Conservation (phyloP, 2,797 vertebrate species). For the Lepidocolaptes lacrymiger region DNA sequence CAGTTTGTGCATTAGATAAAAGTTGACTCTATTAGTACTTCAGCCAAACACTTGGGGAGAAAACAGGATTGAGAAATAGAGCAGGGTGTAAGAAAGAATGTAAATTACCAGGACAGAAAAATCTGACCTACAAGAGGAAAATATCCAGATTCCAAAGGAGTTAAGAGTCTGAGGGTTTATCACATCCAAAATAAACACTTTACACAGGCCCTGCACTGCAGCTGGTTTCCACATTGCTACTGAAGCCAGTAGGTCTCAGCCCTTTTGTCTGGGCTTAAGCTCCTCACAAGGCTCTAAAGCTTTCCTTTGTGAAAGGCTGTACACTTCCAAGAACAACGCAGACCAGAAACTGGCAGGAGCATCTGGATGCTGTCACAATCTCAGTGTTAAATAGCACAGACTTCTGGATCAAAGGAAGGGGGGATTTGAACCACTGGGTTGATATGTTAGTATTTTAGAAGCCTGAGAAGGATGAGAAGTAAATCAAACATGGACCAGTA, state of each 20-base stretch:
- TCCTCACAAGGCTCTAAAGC: not conserved
- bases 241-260: not conserved
- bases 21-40: not conserved
- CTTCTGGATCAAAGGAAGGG: not conserved
- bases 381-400: not conserved
- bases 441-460: not conserved
- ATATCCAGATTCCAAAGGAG: not conserved
- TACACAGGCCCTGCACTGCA: not conserved
- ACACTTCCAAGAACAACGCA: not conserved
- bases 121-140: not conserved
- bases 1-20: not conserved
- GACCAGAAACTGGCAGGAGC: not conserved
- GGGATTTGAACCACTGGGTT: not conserved
- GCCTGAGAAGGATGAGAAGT: not conserved
- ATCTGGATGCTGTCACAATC: not conserved
- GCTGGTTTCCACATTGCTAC: not conserved
- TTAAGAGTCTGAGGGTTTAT: not conserved
- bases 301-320: fast-evolving
- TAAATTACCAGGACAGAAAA: not conserved
- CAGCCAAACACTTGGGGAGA: not conserved
- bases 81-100: not conserved
- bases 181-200: not conserved
- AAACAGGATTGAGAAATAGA: not conserved
- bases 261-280: not conserved
- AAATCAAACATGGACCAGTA: not conserved